Conservation (phyloP, 2,888 invertebrate species). For the Lumbricus terrestris region DNA sequence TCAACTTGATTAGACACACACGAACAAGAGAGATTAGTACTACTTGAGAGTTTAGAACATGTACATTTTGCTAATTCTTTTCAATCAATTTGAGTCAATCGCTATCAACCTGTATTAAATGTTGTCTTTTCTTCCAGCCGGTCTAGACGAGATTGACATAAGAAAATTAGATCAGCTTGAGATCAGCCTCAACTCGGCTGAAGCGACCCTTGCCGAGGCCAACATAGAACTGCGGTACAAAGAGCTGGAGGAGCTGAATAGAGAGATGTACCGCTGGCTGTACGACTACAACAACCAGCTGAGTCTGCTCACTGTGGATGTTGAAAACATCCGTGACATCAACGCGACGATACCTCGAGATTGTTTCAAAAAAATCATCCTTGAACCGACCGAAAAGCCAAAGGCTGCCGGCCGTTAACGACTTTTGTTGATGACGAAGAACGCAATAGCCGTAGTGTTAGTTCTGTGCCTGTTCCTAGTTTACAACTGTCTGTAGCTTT, state of each 20-base stretch:
- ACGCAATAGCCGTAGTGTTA: not conserved
- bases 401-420: slow-evolving; percentile 42
- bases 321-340: slow-evolving; percentile 53
- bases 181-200: slow-evolving; percentile 51
- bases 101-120: not conserved
- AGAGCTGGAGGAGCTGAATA: slow-evolving; percentile 38
- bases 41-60: too few relatives aligned
- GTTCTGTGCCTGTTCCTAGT: slow-evolving; percentile 3
- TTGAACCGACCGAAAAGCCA: slow-evolving; percentile 37
- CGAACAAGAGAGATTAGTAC: too few relatives aligned
- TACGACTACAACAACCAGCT: slow-evolving; percentile 46
- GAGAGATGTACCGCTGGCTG: slow-evolving; percentile 34
- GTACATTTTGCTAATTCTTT: too few relatives aligned
- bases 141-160: slow-evolving; percentile 45
- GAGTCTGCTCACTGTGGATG: slow-evolving; percentile 46
- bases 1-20: too few relatives aligned
- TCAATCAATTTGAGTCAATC: not conserved
- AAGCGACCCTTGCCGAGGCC: slow-evolving; percentile 45
- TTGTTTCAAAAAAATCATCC: slow-evolving; percentile 43
- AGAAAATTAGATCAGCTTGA: slow-evolving; percentile 58
- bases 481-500: not conserved
- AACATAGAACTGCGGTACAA: slow-evolving; percentile 49
- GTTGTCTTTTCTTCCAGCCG: slow-evolving; percentile 22
- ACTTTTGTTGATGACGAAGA: not conserved
- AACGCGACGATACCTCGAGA: slow-evolving; percentile 51